phyloP scores from a whole-genome alignment of 2,888 invertebrate genomes.

The Synanthedon vespiformis region DNA sequence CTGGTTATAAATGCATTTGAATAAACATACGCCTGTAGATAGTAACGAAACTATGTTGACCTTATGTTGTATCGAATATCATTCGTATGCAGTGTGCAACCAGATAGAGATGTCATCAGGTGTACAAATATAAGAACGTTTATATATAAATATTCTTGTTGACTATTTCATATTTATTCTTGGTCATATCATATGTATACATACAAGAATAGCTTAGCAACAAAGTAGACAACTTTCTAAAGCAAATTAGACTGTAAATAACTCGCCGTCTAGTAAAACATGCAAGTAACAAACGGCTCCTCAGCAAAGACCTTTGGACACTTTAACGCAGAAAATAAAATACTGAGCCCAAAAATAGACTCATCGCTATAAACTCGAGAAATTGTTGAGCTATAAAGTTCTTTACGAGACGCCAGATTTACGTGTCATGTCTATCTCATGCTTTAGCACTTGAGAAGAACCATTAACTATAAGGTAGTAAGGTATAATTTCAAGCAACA shows the following conservation, averaged over 20 bases:
- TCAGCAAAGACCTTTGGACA: constrained; percentile 4
- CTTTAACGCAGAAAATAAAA: constrained; percentile 21
- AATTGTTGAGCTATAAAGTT: constrained; percentile 36
- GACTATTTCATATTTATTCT: constrained; percentile 2
- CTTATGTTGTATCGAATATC: constrained; percentile 56
- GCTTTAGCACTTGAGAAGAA: neutral
- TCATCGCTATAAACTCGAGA: constrained; percentile 30
- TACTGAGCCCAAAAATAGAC: constrained; percentile 31
- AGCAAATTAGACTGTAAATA: constrained; percentile 11
- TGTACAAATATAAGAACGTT: constrained; percentile 34
- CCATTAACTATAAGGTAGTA: neutral
- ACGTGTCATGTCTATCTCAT: constrained; percentile 6
- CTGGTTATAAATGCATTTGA: constrained; percentile 63
- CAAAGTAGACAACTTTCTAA: constrained; percentile 5
- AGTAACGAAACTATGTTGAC: constrained; percentile 58
- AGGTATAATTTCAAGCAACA: constrained; percentile 4
- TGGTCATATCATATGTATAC: neutral
- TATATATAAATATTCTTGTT: neutral
- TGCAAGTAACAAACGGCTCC: constrained; percentile 6
- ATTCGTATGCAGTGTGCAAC: constrained; percentile 21
- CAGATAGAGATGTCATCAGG: constrained; percentile 55
- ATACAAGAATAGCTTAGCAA: neutral
- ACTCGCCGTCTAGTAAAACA: constrained; percentile 6
- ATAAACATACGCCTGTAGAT: constrained; percentile 58
- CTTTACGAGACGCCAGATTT: constrained; percentile 36